Base-by-base conservation (phyloP, 2,797 vertebrate species). In the Cercopithecus hamlyni region DNA sequence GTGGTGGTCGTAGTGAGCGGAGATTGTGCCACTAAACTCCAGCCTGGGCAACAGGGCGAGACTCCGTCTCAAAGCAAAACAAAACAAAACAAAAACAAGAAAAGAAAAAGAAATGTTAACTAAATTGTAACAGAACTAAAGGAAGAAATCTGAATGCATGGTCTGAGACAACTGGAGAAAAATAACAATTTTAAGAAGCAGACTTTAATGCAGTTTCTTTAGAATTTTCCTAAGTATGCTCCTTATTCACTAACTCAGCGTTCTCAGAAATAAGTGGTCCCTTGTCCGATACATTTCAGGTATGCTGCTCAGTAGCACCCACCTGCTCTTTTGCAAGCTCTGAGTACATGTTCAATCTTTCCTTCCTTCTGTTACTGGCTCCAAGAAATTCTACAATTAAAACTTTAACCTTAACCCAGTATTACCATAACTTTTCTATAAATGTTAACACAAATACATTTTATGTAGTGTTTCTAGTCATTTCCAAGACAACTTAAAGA, bases 201-300 rank as follows among this genome's bases (percentile, higher is more conserved):
- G n/a, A 48, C n/a, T 67, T 67, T 24, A 75, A 58, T 11, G 9
- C 17, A 81, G 20, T 94, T 85, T 77, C n/a, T 80, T 94, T 19
- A 57, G 43, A 88, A 79, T 64, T 90, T 94, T 89, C 73, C 22
- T 20, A 89, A 77, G 36, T n/a, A 12, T 89, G 17, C 48, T 58
- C 73, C 57, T 83, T 86, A 50, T 88, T 73, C n/a, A 93, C 19
- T 43, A 85, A 79, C 9, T 72, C 27, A 80, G n/a, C n/a, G 19
- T 92, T 96, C n/a, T 95, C 12, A 94, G 30, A 95, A 92, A 73
- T 76, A 73, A 57, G 39, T 57, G 58, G 33, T n/a, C 91, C 33
- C 48, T 45, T 80, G 22, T 95, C 57, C 27, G 84, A 55, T 24
- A 92, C 24, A 50, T 81, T 76, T 76, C 83, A 22, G 45, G n/a